These are phyloP conservation scores for Chromoteleia sp. DNA, from an alignment of 2,888 invertebrate species.

Conservation along the genomic window DNA sequence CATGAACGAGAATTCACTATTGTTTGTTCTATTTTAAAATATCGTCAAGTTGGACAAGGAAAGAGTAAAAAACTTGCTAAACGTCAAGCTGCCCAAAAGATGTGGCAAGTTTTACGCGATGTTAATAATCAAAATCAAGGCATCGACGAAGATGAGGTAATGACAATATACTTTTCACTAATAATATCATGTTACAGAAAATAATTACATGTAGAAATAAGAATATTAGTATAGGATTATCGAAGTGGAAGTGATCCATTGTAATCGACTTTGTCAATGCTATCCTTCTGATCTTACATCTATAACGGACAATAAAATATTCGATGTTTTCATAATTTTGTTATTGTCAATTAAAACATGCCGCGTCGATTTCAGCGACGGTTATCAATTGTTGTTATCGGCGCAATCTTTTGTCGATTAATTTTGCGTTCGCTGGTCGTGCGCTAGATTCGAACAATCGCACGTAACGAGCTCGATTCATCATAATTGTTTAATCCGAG, in stretches of 20 bases:
- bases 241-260: slow-evolving; percentile 83
- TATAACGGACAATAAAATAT: slow-evolving; percentile 82
- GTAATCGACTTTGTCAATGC: slow-evolving; percentile 69
- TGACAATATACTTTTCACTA: neutral
- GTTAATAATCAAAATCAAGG: slow-evolving; percentile 89
- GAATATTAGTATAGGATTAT: neutral
- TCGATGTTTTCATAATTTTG: slow-evolving; percentile 12
- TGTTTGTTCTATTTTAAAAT: slow-evolving; percentile 94
- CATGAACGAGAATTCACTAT: slow-evolving; percentile 98
- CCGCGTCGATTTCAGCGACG: too few species aligned
- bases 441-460: too few species aligned
- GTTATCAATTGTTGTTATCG: too few species aligned
- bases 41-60: slow-evolving; percentile 93
- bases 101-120: slow-evolving; percentile 94
- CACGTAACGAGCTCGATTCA: slow-evolving; percentile 28
- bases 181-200: too few species aligned
- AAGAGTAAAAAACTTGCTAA: slow-evolving; percentile 99
- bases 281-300: slow-evolving; percentile 79
- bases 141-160: slow-evolving; percentile 91
- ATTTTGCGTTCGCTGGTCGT: too few species aligned
- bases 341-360: too few species aligned
- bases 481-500: slow-evolving; percentile 47
- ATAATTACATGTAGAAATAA: neutral
- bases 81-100: slow-evolving; percentile 97
- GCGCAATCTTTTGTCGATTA: too few species aligned